Base-by-base conservation (phyloP, 2,797 vertebrate species). In the Catostomus latipinnis region DNA sequence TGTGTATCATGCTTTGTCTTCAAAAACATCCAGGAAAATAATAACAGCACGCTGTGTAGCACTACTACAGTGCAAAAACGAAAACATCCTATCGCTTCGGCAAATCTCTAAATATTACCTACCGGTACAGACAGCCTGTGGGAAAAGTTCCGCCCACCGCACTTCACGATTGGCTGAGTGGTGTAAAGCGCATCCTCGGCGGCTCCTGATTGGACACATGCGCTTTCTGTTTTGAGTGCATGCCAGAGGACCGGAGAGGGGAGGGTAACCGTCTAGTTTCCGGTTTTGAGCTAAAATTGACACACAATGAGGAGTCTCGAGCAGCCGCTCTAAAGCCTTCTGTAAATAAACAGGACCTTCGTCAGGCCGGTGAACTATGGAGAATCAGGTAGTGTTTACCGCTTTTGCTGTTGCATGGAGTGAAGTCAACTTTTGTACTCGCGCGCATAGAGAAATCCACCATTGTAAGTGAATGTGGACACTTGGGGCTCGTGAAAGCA, bases 231-330 rank as follows among this genome's bases (percentile, higher is more conserved):
- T 92, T 90, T 91, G 91, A 86, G 89, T 62, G 88, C 88, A 83
- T 92, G 90, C 91, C 91, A 92, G 90, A 89, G 89, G 91, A 92
- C 92, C 93, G 90, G 89, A 90, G 78, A 92, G 91, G 92, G 92
- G 93, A 92, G 91, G 92, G 92, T 91, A 87, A 78, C 87, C 87
- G 90, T 88, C 90, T 90, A 87, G 92, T 93, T 95, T 95, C 94
- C 94, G 93, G 93, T 95, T 93, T 91, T 90, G 90, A 91, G 92
- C 91, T 93, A 92, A 93, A 91, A 94, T 92, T 94, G 94, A 94
- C 94, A 95, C 94, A 95, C 94, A 95, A 95, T 95, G 94, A 94
- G 92, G 92, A 94, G 92, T 90, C 87, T 92, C 90, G 91, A 91
- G 93, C 93, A 93, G 91, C 90, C 92, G 92, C 88, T 87, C 74